Conservation (phyloP, 2,888 invertebrate species). For the Notocelia uddmanniana region DNA sequence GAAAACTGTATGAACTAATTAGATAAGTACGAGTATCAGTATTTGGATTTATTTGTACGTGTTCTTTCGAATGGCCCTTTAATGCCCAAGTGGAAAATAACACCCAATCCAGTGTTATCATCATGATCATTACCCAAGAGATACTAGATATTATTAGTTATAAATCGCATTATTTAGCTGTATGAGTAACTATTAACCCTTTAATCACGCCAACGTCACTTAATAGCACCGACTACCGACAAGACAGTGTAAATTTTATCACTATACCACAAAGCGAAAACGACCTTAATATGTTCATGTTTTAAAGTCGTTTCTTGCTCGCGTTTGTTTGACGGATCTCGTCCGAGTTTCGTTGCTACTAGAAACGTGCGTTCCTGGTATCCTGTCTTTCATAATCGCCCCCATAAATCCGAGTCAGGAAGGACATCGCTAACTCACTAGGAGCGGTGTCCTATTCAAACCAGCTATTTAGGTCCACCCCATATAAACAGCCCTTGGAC, state of each 20-base stretch:
- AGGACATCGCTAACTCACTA: slow-evolving; percentile 23
- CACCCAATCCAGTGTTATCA: too few relatives aligned
- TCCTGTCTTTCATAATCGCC: slow-evolving; percentile 33
- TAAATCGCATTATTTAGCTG: not conserved
- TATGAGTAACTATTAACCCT: not conserved
- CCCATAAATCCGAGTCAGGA: slow-evolving; percentile 39
- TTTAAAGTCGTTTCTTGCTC: not conserved
- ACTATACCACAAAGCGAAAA: too few relatives aligned
- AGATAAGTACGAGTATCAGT: too few relatives aligned
- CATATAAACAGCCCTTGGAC: slow-evolving; percentile 31
- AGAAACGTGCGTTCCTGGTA: slow-evolving; percentile 19
- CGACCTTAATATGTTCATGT: too few relatives aligned
- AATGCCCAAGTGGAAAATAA: too few relatives aligned
- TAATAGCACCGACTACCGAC: too few relatives aligned
- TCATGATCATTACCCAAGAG: not conserved
- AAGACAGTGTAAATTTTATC: too few relatives aligned
- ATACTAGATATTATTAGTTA: not conserved
- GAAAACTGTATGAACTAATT: too few relatives aligned
- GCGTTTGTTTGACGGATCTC: not conserved
- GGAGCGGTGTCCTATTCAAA: slow-evolving; percentile 31
- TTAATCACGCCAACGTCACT: slow-evolving; percentile 6
- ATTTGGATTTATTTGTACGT: too few relatives aligned
- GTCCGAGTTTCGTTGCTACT: too few relatives aligned
- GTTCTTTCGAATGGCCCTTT: too few relatives aligned
- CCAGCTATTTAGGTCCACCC: slow-evolving; percentile 41